phyloP scores from a whole-genome alignment of 2,888 invertebrate species.

The Melanchra persicariae region DNA sequence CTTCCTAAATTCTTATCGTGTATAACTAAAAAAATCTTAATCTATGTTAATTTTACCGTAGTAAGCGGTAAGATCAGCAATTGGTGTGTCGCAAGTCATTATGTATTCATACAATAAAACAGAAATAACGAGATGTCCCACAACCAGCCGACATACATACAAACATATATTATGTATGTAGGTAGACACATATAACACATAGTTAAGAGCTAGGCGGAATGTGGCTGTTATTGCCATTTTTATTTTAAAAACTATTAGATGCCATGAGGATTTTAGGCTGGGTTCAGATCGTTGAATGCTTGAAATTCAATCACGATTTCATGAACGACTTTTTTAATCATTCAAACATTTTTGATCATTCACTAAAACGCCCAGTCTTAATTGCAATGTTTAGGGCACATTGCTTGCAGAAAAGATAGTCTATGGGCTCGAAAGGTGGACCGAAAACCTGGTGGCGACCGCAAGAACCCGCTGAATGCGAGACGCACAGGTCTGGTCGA shows the following conservation, averaged over 20 bases:
- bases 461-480: too few species aligned
- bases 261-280: background rate
- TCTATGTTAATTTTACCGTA: conserved; percentile 84
- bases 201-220: conserved; percentile 47
- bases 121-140: conserved; percentile 85
- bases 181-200: conserved; percentile 33
- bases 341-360: background rate
- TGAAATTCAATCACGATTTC: too few species aligned
- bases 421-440: too few species aligned
- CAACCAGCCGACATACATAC: conserved; percentile 67
- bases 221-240: conserved; percentile 51
- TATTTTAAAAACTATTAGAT: conserved; percentile 10
- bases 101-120: conserved; percentile 89
- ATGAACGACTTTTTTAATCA: background rate
- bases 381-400: too few species aligned
- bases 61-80: conserved; percentile 81
- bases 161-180: conserved; percentile 49
- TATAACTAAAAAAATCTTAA: conserved; percentile 54
- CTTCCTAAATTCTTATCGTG: conserved; percentile 18
- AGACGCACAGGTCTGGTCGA: too few species aligned
- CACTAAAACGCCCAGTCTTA: too few species aligned
- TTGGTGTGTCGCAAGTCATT: conserved; percentile 88
- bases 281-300: background rate
- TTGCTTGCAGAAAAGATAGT: too few species aligned
- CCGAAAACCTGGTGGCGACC: too few species aligned